Evolutionary conservation across 1,140 invertebrate species (phyloP).

Genomic region (Agrypnia vestita): DNA sequence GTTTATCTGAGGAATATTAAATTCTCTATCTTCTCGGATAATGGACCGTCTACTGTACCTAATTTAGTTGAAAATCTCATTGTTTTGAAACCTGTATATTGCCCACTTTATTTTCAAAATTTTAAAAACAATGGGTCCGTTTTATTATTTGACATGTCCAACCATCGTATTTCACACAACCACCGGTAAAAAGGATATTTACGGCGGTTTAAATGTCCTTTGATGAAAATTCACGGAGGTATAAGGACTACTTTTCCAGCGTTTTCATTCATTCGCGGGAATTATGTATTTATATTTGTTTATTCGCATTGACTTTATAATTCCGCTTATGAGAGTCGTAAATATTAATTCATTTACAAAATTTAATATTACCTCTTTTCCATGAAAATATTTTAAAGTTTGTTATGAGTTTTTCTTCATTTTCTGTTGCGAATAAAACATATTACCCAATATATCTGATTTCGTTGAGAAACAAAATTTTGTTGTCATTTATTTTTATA

Average conservation of each 20-base stretch:
- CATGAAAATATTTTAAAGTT: too few species aligned
- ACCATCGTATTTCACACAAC: background rate
- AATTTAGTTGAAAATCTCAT: too few species aligned
- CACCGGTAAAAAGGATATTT: slow-evolving; percentile 4
- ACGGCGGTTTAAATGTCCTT: slow-evolving; percentile 23
- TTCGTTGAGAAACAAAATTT: too few species aligned
- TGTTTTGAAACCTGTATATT: background rate
- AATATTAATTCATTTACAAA: too few species aligned
- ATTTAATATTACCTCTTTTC: too few species aligned
- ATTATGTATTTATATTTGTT: slow-evolving; percentile 5
- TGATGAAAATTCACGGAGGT: slow-evolving; percentile 26
- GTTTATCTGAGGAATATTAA: too few species aligned
- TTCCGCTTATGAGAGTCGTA: background rate
- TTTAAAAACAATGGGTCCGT: slow-evolving; percentile 12
- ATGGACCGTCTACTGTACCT: too few species aligned
- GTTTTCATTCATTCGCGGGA: slow-evolving; percentile 16
- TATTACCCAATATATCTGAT: too few species aligned
- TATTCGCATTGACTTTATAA: slow-evolving; percentile 28
- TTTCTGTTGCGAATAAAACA: too few species aligned
- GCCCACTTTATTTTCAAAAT: slow-evolving; percentile 26
- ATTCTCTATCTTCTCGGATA: too few species aligned
- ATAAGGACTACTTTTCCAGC: slow-evolving; percentile 1
- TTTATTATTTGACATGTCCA: slow-evolving; percentile 30
- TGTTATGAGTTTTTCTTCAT: too few species aligned
- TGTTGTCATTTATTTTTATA: too few species aligned